phyloP scores from a whole-genome alignment of 2,888 invertebrate species.

The Dermolepida albohirtum region DNA sequence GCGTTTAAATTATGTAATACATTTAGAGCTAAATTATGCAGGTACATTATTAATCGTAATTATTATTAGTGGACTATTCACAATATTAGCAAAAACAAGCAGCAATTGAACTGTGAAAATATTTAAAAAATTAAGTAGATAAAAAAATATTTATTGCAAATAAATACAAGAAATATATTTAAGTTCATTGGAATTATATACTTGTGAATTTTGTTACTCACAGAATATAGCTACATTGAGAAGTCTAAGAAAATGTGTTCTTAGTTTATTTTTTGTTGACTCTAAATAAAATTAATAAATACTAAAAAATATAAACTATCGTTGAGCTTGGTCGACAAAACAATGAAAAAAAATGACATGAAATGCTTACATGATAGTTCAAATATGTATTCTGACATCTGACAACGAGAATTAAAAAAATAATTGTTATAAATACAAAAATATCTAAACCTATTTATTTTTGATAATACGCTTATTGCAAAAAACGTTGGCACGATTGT shows the following conservation, averaged over 20 bases:
- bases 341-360: too few relatives aligned
- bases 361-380: too few relatives aligned
- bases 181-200: too few relatives aligned
- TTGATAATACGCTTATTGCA: slow-evolving; percentile 21
- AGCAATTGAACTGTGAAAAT: slow-evolving; percentile 31
- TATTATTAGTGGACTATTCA: slow-evolving; percentile 19
- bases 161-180: background rate
- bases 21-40: slow-evolving; percentile 19
- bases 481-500: slow-evolving; percentile 25
- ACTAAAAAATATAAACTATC: too few relatives aligned
- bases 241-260: too few relatives aligned
- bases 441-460: slow-evolving; percentile 16
- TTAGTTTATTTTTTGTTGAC: too few relatives aligned
- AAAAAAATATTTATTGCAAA: background rate
- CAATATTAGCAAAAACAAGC: background rate
- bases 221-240: too few relatives aligned
- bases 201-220: too few relatives aligned
- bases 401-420: too few relatives aligned
- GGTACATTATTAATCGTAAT: slow-evolving; percentile 27
- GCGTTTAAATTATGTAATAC: background rate
- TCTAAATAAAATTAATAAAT: too few relatives aligned
- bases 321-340: too few relatives aligned
- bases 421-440: background rate
- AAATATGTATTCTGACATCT: too few relatives aligned
- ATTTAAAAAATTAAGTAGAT: slow-evolving; percentile 1